A percentile compares a stretch with the other conserved stretches of the same genome.
These are phyloP conservation scores for Vimba vimba DNA, from an alignment of 2,113 vertebrate genomes.

Conservation along the genomic window DNA sequence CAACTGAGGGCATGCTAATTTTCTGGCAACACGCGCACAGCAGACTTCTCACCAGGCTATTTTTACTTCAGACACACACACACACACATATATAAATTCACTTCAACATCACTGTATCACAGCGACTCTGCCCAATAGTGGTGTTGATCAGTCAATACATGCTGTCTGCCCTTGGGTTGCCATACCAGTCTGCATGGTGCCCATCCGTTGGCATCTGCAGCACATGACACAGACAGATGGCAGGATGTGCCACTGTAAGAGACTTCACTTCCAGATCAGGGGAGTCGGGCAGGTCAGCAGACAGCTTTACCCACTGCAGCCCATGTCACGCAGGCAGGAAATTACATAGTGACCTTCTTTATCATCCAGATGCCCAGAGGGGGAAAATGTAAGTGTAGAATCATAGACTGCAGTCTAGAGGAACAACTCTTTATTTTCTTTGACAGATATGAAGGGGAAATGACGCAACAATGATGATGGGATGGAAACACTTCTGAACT, in stretches of 20 bases:
- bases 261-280: slow-evolving; percentile 57
- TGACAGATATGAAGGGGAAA: slow-evolving; percentile 58
- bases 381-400: slow-evolving; percentile 54
- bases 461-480: slow-evolving; percentile 1
- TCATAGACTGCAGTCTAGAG: slow-evolving; percentile 52
- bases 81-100: neutral
- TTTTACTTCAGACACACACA: slow-evolving; percentile 48
- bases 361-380: slow-evolving; percentile 60
- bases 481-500: neutral
- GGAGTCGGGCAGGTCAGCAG: slow-evolving; percentile 65
- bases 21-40: slow-evolving; percentile 18
- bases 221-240: slow-evolving; percentile 60
- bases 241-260: slow-evolving; percentile 61
- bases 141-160: slow-evolving; percentile 18
- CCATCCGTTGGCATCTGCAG: slow-evolving; percentile 42
- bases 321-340: slow-evolving; percentile 59
- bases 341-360: slow-evolving; percentile 63
- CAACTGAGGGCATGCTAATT: slow-evolving; percentile 44
- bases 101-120: neutral
- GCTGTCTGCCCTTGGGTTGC: slow-evolving; percentile 14
- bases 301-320: slow-evolving; percentile 59
- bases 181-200: slow-evolving; percentile 33
- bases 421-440: slow-evolving; percentile 52
- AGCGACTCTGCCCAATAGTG: neutral
- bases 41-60: slow-evolving; percentile 52